Evolutionary conservation across 2,888 invertebrate genomes (phyloP).

Genomic region (Tyria jacobaeae): DNA sequence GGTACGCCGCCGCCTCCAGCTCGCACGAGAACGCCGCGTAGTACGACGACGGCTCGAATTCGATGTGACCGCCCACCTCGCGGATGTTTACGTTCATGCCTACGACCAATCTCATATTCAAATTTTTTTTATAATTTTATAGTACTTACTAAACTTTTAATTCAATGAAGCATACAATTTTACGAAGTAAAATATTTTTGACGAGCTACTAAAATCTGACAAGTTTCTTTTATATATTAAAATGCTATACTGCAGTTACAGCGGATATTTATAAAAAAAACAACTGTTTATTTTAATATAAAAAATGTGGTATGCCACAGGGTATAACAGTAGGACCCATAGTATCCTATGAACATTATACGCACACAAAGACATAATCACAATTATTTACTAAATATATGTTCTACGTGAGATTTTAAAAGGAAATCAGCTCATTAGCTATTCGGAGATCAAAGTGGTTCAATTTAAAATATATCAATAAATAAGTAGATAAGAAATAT

Average conservation of each 20-base stretch:
- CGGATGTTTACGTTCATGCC: conserved; percentile 99
- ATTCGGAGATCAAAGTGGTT: background rate
- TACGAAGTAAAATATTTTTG: background rate
- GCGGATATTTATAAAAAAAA: background rate
- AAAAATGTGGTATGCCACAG: background rate
- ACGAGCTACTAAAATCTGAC: background rate
- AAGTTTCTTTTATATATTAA: background rate
- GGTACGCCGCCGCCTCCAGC: conserved; percentile 98
- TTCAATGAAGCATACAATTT: background rate
- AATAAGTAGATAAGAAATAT: background rate
- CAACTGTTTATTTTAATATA: background rate
- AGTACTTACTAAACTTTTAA: background rate
- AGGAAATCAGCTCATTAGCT: too few species aligned
- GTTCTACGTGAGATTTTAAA: too few species aligned
- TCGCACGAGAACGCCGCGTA: conserved; percentile 99
- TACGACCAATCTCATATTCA: conserved; percentile 56
- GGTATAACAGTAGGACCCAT: background rate
- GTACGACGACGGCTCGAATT: conserved; percentile 98
- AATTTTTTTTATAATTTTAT: background rate
- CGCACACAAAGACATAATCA: too few species aligned
- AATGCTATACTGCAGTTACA: background rate
- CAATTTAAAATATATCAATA: background rate
- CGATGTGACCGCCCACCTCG: conserved; percentile 96
- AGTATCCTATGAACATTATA: too few species aligned
- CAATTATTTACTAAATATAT: too few species aligned